Evolutionary conservation across 2,113 vertebrate species (phyloP).

Genomic region (Halichoerus grypus): DNA sequence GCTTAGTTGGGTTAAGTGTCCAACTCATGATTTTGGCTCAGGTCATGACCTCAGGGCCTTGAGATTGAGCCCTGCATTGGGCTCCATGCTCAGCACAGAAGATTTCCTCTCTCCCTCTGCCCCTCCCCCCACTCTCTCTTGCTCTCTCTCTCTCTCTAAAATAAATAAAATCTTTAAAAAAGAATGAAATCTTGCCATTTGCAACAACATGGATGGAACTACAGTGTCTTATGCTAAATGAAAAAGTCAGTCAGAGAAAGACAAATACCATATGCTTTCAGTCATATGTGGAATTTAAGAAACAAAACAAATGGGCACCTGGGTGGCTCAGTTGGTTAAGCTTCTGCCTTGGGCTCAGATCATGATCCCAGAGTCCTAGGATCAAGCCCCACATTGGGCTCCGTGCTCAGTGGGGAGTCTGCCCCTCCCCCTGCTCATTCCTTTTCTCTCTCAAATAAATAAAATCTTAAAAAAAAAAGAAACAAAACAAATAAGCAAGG

Average conservation of each 20-base stretch:
- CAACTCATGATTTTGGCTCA: background rate
- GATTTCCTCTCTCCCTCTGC: background rate
- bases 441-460: too few relatives aligned
- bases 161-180: background rate
- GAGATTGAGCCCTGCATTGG: background rate
- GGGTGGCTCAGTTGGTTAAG: too few relatives aligned
- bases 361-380: too few relatives aligned
- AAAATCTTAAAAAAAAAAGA: background rate
- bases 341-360: too few relatives aligned
- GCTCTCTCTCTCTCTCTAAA: background rate
- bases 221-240: background rate
- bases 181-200: background rate
- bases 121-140: too few relatives aligned
- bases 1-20: background rate
- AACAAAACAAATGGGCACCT: background rate
- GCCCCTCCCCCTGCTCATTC: too few relatives aligned
- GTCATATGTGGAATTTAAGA: background rate
- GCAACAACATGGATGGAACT: background rate
- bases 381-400: too few relatives aligned
- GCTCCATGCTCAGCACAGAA: background rate
- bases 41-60: background rate
- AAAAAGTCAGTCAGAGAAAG: background rate
- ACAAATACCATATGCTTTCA: background rate
- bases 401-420: too few relatives aligned
- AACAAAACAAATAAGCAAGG: background rate